Evolutionary conservation across 2,797 vertebrate genomes (phyloP).

Genomic region (Phyllotis vaccarum): DNA sequence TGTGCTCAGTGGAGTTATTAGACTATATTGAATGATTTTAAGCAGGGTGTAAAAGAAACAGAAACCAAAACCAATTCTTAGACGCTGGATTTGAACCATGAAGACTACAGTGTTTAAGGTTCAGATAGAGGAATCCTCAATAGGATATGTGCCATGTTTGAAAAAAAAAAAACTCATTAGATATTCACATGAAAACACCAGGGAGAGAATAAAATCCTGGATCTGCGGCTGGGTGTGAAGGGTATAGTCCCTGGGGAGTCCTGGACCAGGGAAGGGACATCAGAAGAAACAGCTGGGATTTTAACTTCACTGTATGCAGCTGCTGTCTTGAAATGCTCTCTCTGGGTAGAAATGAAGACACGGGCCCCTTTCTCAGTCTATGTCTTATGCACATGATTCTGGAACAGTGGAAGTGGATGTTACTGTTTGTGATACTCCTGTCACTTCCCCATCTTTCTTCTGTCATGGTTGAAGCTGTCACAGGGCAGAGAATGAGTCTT

Average conservation of each 20-base stretch:
- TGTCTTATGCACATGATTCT: no score
- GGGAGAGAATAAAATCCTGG: background rate
- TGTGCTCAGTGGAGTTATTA: background rate
- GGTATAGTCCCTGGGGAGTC: fast-evolving
- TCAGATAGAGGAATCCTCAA: background rate
- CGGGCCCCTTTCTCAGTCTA: background rate
- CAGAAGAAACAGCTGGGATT: background rate
- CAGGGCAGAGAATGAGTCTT: no score
- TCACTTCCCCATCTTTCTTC: background rate
- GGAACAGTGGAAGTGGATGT: background rate
- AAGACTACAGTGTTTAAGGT: no score
- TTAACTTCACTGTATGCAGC: fast-evolving
- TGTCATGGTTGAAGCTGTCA: no score
- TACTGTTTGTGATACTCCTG: background rate
- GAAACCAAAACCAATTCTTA: background rate
- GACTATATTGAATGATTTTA: background rate
- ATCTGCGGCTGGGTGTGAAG: background rate
- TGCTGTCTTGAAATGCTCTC: background rate
- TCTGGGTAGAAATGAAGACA: background rate
- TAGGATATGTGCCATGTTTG: fast-evolving
- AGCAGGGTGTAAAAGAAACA: background rate
- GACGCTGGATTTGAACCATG: background rate
- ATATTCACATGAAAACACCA: no score
- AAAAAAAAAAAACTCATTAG: background rate
- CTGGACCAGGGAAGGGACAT: background rate